A percentile compares a stretch with the other conserved stretches of the same genome.
Conservation (phyloP, 1,140 invertebrate genomes). For the Rhopalosiphum padi region DNA sequence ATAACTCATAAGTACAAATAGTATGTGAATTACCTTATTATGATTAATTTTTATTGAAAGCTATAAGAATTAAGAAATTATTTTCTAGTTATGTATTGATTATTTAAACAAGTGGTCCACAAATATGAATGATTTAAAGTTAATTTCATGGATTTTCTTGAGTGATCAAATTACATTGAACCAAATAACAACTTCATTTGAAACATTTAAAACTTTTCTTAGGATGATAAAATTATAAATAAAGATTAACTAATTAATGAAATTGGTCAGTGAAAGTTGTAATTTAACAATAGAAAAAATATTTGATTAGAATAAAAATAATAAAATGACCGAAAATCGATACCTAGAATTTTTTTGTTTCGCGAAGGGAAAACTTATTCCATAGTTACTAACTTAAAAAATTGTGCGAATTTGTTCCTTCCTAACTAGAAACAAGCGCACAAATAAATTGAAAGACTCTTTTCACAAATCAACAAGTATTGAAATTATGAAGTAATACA, state of each 20-base stretch:
- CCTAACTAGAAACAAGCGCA: too few species aligned
- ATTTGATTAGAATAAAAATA: background rate
- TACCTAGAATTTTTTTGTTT: background rate
- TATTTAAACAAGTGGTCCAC: background rate
- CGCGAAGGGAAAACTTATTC: background rate
- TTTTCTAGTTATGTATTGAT: background rate
- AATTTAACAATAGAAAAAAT: background rate
- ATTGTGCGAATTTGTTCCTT: too few species aligned
- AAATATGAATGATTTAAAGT: slow-evolving; percentile 32
- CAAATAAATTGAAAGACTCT: too few species aligned
- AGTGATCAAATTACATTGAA: background rate
- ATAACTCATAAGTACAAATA: background rate
- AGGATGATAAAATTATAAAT: background rate
- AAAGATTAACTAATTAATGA: background rate
- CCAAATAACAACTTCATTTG: background rate
- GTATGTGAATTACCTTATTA: too few species aligned
- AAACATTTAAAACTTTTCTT: background rate
- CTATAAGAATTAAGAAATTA: too few species aligned
- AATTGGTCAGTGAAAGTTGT: background rate
- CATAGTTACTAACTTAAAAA: background rate
- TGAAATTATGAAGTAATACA: too few species aligned
- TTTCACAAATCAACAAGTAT: too few species aligned
- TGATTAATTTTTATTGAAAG: too few species aligned
- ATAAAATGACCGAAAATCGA: background rate
- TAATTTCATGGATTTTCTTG: background rate